phyloP scores from a whole-genome alignment of 2,113 vertebrate species.

The Grantiella picta region DNA sequence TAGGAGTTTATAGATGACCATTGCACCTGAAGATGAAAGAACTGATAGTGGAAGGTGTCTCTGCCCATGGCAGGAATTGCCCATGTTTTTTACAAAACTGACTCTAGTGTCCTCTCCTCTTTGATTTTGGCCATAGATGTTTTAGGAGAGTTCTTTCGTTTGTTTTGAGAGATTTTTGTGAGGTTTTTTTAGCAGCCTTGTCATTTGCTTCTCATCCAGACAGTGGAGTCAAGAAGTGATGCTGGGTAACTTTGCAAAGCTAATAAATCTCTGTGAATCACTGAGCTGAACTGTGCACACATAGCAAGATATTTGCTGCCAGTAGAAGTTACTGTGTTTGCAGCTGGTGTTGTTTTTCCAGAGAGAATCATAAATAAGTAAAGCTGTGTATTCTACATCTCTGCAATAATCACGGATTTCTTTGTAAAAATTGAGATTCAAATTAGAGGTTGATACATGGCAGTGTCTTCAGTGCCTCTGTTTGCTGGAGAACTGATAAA shows the following conservation, averaged over 20 bases:
- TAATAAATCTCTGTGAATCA: background rate
- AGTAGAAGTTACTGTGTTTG: background rate
- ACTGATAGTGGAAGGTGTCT: accelerated
- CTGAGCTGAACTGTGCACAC: background rate
- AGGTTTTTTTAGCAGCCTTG: background rate
- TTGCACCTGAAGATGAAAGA: background rate
- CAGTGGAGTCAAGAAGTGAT: background rate
- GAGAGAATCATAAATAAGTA: background rate
- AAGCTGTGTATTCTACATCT: background rate
- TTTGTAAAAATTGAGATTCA: background rate
- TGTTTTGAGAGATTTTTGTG: background rate
- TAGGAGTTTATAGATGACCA: no score
- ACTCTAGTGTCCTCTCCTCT: background rate
- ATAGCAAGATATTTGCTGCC: background rate
- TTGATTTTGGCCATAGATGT: background rate
- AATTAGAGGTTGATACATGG: background rate
- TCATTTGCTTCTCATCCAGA: background rate
- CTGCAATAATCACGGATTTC: background rate
- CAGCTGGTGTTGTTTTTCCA: background rate
- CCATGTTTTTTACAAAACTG: background rate
- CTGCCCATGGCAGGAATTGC: background rate
- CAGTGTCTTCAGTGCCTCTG: background rate
- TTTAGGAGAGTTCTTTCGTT: background rate
- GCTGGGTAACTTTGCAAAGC: background rate
- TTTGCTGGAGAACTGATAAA: background rate